Conservation (phyloP, 2,113 vertebrate genomes). For the Mungos mungo region DNA sequence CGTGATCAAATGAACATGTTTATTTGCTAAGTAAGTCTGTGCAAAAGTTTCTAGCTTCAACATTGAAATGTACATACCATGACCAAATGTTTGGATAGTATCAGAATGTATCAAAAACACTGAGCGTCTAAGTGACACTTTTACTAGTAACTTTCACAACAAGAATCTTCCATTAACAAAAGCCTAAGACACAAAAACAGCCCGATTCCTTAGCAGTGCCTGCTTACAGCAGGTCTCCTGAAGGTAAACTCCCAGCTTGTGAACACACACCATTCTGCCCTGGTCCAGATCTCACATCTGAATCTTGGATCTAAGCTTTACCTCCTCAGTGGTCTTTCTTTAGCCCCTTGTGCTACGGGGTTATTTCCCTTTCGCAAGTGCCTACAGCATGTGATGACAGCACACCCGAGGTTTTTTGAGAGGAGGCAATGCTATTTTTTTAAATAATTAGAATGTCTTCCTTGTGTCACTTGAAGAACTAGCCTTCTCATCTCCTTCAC, state of each 20-base stretch:
- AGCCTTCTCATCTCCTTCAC: not conserved
- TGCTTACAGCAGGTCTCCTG: not conserved
- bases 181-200: not conserved
- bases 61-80: not conserved
- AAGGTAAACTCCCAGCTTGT: not conserved
- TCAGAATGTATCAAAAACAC: not conserved
- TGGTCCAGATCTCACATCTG: not conserved
- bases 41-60: not conserved
- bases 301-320: not conserved
- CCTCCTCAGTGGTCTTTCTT: not conserved
- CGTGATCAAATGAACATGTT: slow-evolving; percentile 9
- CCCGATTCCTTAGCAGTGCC: not conserved
- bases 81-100: not conserved
- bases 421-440: not conserved
- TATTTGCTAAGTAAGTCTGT: slow-evolving; percentile 30
- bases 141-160: not conserved
- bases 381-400: not conserved
- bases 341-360: not conserved
- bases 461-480: not conserved
- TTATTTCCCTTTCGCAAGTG: not conserved
- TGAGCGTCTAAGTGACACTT: not conserved
- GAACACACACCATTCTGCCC: accelerated
- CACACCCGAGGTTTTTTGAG: not conserved
- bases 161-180: not conserved
- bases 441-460: not conserved